Base-by-base conservation (phyloP, 2,797 vertebrate genomes). In the Mionectes olivaceus region DNA sequence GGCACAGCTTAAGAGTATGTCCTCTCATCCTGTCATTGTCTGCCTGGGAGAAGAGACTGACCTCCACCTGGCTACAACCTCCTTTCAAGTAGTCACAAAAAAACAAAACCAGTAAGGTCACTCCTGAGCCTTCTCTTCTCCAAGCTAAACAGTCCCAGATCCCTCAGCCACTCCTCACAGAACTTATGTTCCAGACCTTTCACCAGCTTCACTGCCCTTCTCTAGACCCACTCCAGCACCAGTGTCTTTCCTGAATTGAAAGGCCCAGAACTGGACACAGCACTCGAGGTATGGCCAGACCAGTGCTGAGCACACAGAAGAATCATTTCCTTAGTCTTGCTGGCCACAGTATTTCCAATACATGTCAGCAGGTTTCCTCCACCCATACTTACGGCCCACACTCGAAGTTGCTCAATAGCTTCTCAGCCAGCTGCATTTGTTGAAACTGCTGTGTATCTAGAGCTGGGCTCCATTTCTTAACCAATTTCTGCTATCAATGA, bases 331-430 rank as follows among this genome's bases (percentile, higher is more conserved):
- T n/a, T 28, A 32, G 12, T 24, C 50, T 23, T 19, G 22, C 32
- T 64, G 67, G 15, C 63, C 23, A 56, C 32, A 50, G 14, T 21
- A 33, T 49, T 47, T 47, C 32, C 47, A 10, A 35, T 21, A 56
- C 2, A 5, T 1, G 4, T 10, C 17, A 63, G 10, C 43, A 2
- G 4, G 12, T 19, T 75, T 52, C 47, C 39, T 74, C 61, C 41
- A 0, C 19, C 37, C 53, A 11, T 53, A 46, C 60, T 22, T 27
- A 11, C 0, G 5, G 32, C 19, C 56, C 32, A 7, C 13, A 8
- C 9, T 0, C 30, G 14, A 53, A 74, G 52, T 1, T 61, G 27
- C 37, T 11, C 0, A 2, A 28, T 1, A 65, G 32, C 61, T 53
- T 27, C 33, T 78, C 7, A 33, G 2, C 39, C 47, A 23, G 21